Percentiles rank a stretch among this genome's conserved stretches.
phyloP scores from a whole-genome alignment of 2,888 invertebrate species.

The Callosobruchus maculatus region DNA sequence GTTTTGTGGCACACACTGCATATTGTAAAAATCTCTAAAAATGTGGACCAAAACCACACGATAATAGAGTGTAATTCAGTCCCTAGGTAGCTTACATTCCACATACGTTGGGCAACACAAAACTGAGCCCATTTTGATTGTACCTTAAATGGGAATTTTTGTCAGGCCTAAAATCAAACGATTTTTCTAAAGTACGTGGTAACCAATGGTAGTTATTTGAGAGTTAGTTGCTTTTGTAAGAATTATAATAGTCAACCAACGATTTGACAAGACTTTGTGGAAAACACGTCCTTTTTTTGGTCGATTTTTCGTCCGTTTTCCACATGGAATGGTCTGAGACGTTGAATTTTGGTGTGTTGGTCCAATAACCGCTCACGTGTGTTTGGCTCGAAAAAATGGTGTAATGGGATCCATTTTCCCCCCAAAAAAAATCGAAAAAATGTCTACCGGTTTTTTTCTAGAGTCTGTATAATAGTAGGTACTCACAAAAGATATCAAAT shows the following conservation, averaged over 20 bases:
- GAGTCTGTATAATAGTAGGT: too few relatives aligned
- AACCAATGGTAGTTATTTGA: not conserved
- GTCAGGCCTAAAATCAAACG: not conserved
- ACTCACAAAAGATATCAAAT: too few relatives aligned
- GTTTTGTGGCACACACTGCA: not conserved
- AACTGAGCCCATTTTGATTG: not conserved
- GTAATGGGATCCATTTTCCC: too few relatives aligned
- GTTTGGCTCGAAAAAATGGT: not conserved
- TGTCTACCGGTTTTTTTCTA: too few relatives aligned
- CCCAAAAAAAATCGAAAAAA: too few relatives aligned
- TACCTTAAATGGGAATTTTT: not conserved
- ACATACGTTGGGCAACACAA: not conserved
- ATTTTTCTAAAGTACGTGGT: not conserved
- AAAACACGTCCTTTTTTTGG: not conserved
- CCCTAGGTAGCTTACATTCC: not conserved
- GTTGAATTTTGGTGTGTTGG: not conserved
- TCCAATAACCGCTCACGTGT: not conserved
- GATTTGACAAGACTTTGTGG: not conserved
- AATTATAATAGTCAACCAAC: not conserved
- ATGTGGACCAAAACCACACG: conserved; percentile 23
- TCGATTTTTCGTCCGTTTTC: not conserved
- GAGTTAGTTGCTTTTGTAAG: not conserved
- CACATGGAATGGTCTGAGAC: not conserved
- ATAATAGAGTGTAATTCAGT: conserved; percentile 16
- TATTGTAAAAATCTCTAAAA: not conserved